phyloP scores from a whole-genome alignment of 1,140 invertebrate species.

The Augochlora pura region DNA sequence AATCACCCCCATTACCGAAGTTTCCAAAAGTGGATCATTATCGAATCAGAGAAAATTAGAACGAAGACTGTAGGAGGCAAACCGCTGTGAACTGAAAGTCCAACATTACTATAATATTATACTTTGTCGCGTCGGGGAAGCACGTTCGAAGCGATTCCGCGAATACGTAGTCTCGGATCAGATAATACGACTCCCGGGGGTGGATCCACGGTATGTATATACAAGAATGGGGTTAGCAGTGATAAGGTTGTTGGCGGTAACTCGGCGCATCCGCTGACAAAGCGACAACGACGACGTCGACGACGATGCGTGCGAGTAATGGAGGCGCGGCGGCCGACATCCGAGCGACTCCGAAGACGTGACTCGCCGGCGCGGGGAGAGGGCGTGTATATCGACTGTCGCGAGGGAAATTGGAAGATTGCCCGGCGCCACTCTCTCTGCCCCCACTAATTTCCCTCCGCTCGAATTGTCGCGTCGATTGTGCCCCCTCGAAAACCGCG shows the following conservation, averaged over 20 bases:
- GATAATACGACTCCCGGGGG: too few relatives aligned
- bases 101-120: too few relatives aligned
- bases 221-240: background rate
- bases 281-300: too few relatives aligned
- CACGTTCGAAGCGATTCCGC: too few relatives aligned
- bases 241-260: background rate
- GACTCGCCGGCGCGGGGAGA: background rate
- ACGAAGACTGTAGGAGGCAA: too few relatives aligned
- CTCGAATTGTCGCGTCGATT: slow-evolving; percentile 34
- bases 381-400: background rate
- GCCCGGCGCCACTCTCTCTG: slow-evolving; percentile 29
- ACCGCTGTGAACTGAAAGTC: too few relatives aligned
- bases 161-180: too few relatives aligned
- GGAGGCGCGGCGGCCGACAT: background rate
- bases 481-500: too few relatives aligned
- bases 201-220: background rate
- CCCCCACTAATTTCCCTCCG: background rate
- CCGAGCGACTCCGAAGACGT: background rate
- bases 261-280: background rate
- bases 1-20: too few relatives aligned
- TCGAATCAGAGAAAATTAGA: too few relatives aligned
- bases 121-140: too few relatives aligned
- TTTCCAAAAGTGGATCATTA: too few relatives aligned
- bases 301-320: slow-evolving; percentile 10
- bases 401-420: slow-evolving; percentile 53